A percentile compares a stretch with the other conserved stretches of the same genome.
phyloP scores from a whole-genome alignment of 2,113 vertebrate genomes.

The Irena cyanogastra region DNA sequence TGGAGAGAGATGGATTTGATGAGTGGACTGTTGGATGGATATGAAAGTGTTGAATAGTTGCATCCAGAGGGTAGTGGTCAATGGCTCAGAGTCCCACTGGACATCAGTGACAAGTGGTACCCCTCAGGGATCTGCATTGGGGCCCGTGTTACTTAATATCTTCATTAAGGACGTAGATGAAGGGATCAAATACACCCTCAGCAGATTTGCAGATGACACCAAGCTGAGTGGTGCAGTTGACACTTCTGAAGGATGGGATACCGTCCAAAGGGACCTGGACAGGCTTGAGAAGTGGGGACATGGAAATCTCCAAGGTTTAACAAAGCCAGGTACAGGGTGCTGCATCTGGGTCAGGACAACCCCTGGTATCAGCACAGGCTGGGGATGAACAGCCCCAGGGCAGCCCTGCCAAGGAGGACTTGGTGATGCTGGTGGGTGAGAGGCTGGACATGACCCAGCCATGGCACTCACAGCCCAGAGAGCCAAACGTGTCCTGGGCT shows the following conservation, averaged over 20 bases:
- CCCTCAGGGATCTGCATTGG: background rate
- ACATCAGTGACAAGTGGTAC: background rate
- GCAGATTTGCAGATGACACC: background rate
- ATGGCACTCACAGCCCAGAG: background rate
- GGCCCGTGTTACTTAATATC: background rate
- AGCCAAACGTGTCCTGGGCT: background rate
- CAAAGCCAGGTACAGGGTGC: background rate
- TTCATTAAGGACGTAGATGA: background rate
- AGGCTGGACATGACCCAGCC: background rate
- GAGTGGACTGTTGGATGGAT: background rate
- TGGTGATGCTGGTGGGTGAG: rapidly evolving
- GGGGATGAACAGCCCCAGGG: background rate
- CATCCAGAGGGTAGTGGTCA: background rate
- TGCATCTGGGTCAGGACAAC: rapidly evolving
- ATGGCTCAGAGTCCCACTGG: background rate
- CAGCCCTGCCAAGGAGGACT: rapidly evolving
- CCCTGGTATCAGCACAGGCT: rapidly evolving
- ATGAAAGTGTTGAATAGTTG: background rate
- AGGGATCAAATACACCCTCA: background rate
- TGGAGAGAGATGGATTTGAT: background rate
- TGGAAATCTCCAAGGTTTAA: rapidly evolving
- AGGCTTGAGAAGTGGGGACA: background rate
- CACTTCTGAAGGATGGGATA: background rate
- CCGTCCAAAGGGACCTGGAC: background rate
- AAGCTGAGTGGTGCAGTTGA: background rate